Percentiles rank a stretch among this genome's conserved stretches.
Evolutionary conservation across 2,888 invertebrate species (phyloP).

Genomic region (Myopa tessellatipennis): DNA sequence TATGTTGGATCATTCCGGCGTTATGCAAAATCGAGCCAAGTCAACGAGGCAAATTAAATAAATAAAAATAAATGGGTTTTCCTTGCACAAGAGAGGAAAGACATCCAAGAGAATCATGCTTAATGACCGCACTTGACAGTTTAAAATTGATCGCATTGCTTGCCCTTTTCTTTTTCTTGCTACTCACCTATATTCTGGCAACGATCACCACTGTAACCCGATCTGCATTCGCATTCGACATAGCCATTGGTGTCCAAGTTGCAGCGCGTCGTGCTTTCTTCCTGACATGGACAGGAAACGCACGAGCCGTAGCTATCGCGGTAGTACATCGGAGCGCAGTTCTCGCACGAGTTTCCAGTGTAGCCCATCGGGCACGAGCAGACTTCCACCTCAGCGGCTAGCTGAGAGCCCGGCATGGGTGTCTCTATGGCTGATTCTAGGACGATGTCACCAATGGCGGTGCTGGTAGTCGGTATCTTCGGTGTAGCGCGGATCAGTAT

Average conservation of each 20-base stretch:
- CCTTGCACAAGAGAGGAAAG: neutral
- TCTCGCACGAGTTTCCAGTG: conserved; percentile 85
- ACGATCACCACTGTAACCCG: conserved; percentile 77
- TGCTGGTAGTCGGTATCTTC: conserved; percentile 70
- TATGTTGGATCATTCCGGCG: neutral
- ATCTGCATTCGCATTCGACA: conserved; percentile 78
- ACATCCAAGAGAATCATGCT: conserved; percentile 1
- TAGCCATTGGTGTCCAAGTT: conserved; percentile 73
- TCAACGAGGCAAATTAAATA: conserved; percentile 7
- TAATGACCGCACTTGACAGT: conserved; percentile 13
- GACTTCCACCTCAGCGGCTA: conserved; percentile 83
- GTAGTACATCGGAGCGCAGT: conserved; percentile 78
- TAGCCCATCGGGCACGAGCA: conserved; percentile 88
- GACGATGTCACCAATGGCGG: conserved; percentile 81
- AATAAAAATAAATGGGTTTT: neutral
- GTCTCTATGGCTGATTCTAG: conserved; percentile 79
- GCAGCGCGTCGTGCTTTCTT: conserved; percentile 55
- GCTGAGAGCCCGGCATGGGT: conserved; percentile 71
- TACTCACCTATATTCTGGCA: conserved; percentile 73
- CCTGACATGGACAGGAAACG: conserved; percentile 78
- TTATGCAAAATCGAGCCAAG: neutral
- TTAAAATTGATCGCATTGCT: neutral
- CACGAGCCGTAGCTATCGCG: conserved; percentile 72
- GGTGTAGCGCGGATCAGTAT: conserved; percentile 87
- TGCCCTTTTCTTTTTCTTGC: neutral